Conservation (phyloP, 2,888 invertebrate genomes). For the Norana najaformis region DNA sequence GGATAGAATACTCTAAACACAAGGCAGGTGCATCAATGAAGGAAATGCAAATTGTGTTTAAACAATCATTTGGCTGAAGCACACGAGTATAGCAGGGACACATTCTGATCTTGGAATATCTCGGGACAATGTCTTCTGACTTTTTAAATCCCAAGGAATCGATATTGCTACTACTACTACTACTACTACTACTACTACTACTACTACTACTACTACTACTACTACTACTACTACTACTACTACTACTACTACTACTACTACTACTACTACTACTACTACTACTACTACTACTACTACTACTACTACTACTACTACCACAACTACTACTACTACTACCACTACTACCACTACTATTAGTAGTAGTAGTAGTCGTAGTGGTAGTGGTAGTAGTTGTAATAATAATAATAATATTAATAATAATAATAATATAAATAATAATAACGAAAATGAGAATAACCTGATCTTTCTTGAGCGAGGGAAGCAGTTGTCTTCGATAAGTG, state of each 20-base stretch:
- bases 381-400: too few relatives aligned
- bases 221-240: conserved; percentile 15
- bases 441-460: neutral
- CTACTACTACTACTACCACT: too few relatives aligned
- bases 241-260: conserved; percentile 15
- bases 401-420: neutral
- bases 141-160: too few relatives aligned
- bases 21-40: neutral
- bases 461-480: neutral
- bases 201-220: conserved; percentile 15
- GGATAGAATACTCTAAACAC: neutral
- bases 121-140: too few relatives aligned
- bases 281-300: too few relatives aligned
- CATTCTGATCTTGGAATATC: too few relatives aligned
- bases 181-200: conserved; percentile 15
- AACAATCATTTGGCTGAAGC: too few relatives aligned
- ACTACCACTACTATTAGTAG: too few relatives aligned
- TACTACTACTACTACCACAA: too few relatives aligned
- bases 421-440: neutral
- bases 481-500: neutral
- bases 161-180: conserved; percentile 9
- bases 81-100: too few relatives aligned
- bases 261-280: conserved; percentile 15
- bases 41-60: neutral
- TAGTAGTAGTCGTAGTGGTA: too few relatives aligned